These are phyloP conservation scores for Heterochromis multidens DNA, from an alignment of 2,113 vertebrate species.

Conservation along the genomic window DNA sequence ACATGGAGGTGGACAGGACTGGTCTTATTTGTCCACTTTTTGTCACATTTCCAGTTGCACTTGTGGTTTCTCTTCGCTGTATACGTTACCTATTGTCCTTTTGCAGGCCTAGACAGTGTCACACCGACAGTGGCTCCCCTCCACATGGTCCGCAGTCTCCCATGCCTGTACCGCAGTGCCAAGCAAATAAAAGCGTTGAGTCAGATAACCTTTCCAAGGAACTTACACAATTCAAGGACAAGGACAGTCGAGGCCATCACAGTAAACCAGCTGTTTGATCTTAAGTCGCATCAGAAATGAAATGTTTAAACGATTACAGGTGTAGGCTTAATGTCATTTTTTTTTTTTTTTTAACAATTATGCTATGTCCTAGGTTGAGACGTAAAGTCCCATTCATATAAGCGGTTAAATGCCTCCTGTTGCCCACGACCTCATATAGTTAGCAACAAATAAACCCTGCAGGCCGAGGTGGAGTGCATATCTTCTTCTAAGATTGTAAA, in stretches of 20 bases:
- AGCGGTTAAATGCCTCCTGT: slow-evolving; percentile 36
- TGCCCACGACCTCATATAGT: slow-evolving; percentile 45
- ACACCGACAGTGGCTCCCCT: slow-evolving; percentile 33
- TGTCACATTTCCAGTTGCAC: not conserved
- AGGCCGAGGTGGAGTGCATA: not conserved
- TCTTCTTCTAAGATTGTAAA: not conserved
- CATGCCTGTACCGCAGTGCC: slow-evolving; percentile 76
- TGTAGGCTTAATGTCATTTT: not conserved
- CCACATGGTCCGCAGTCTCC: slow-evolving; percentile 76
- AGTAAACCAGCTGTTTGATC: slow-evolving; percentile 16
- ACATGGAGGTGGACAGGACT: not conserved
- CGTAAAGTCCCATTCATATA: slow-evolving; percentile 46
- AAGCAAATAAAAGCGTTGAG: slow-evolving; percentile 79
- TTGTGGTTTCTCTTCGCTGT: slow-evolving; percentile 34
- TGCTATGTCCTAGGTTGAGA: not conserved
- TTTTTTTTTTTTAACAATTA: too few species aligned
- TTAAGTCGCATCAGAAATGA: not conserved
- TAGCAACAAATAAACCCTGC: slow-evolving; percentile 38
- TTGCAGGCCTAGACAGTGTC: slow-evolving; percentile 28
- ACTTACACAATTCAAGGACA: slow-evolving; percentile 81
- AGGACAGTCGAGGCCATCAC: slow-evolving; percentile 64
- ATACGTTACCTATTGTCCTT: slow-evolving; percentile 37
- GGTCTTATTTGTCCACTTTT: not conserved
- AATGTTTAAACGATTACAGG: not conserved
- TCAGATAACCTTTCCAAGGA: slow-evolving; percentile 79